Conservation (phyloP, 2,797 vertebrate species). For the Microctenopoma lineatum region DNA sequence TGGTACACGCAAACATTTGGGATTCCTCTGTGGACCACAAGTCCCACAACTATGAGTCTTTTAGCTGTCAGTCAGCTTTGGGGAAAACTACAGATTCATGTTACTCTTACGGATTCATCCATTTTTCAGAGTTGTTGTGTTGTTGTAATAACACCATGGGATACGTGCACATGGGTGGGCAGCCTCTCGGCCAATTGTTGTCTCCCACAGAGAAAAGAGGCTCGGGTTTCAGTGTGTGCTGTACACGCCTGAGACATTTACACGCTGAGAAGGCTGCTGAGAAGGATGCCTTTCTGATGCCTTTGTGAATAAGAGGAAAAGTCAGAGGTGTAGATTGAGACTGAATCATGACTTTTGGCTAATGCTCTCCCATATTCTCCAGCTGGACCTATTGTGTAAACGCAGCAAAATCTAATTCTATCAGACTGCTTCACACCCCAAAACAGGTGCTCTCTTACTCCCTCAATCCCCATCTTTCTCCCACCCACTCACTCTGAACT, state of each 20-base stretch:
- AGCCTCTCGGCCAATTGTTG: conserved; percentile 16
- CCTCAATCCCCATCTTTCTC: conserved; percentile 36
- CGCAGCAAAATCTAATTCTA: conserved; percentile 52
- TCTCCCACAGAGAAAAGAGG: conserved; percentile 23
- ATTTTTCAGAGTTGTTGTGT: conserved; percentile 16
- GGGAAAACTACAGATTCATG: not conserved
- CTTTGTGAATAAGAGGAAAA: conserved; percentile 35
- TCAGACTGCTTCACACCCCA: conserved; percentile 58
- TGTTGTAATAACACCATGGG: conserved; percentile 11
- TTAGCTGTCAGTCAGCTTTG: conserved; percentile 26
- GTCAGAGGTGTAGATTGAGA: conserved; percentile 15
- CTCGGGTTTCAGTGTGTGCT: conserved; percentile 37
- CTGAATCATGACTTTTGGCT: conserved; percentile 45
- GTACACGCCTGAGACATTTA: conserved; percentile 25
- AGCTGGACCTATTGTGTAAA: conserved; percentile 65
- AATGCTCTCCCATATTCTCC: conserved; percentile 54
- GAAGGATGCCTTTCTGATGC: conserved; percentile 48
- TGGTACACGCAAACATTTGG: conserved; percentile 43
- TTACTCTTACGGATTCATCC: conserved; percentile 19
- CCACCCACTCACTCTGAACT: conserved; percentile 54
- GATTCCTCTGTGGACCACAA: conserved; percentile 52
- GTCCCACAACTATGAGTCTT: conserved; percentile 37
- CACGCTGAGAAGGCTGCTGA: conserved; percentile 31
- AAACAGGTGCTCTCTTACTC: conserved; percentile 72
- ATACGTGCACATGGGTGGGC: conserved; percentile 47